These are phyloP conservation scores for Sebastes baramenuke DNA, from an alignment of 2,797 vertebrate genomes.

Conservation along the genomic window DNA sequence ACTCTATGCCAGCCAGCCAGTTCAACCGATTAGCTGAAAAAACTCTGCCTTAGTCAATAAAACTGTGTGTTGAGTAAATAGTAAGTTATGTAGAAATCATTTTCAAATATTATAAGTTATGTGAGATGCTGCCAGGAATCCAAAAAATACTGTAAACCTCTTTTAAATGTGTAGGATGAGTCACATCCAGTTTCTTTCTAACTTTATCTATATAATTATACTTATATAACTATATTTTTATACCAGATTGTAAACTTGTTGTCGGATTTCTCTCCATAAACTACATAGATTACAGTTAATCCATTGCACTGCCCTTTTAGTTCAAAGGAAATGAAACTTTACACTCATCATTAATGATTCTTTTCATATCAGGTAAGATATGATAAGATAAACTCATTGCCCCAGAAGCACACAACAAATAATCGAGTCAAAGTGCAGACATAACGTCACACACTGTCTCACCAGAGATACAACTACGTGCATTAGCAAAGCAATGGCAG, in stretches of 20 bases:
- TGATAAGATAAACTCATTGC: background rate
- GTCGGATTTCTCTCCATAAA: background rate
- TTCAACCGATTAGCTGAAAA: conserved; percentile 1
- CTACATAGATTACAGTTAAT: background rate
- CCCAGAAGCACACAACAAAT: background rate
- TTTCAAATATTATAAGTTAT: background rate
- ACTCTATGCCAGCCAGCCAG: background rate
- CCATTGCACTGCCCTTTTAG: background rate
- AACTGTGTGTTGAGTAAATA: background rate
- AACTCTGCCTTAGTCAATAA: background rate
- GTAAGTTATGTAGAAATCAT: background rate
- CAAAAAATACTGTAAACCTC: background rate
- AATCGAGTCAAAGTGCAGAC: conserved; percentile 10
- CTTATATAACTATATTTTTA: background rate
- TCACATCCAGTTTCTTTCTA: background rate
- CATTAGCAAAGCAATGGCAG: background rate
- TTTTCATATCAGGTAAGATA: conserved; percentile 5
- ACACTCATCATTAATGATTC: background rate
- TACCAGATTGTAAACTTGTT: background rate
- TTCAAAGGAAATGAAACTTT: background rate
- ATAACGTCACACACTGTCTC: background rate
- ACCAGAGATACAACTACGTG: background rate
- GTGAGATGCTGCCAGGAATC: background rate
- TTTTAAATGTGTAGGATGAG: background rate
- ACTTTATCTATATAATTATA: background rate